These are phyloP conservation scores for Morone chrysops DNA, from an alignment of 2,113 vertebrate species.

Conservation along the genomic window DNA sequence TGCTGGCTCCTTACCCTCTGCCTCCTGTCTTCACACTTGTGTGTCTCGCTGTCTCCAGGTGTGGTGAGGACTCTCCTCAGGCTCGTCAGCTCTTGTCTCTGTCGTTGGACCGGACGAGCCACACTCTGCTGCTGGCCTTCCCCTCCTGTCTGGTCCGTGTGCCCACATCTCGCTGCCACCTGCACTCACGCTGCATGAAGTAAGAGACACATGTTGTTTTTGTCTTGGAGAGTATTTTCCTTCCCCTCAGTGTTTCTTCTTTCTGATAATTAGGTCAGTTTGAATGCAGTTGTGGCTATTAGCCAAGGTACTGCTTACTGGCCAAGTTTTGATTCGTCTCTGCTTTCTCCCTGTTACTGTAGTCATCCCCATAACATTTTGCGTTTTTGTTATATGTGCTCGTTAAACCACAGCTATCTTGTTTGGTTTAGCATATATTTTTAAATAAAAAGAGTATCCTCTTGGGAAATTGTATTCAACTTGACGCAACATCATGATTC, in stretches of 20 bases:
- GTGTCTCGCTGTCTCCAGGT: slow-evolving; percentile 81
- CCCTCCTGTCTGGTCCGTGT: slow-evolving; percentile 92
- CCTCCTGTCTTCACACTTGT: neutral
- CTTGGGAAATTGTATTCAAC: slow-evolving; percentile 17
- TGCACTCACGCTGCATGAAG: slow-evolving; percentile 95
- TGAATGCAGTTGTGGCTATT: slow-evolving; percentile 1
- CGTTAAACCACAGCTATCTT: slow-evolving; percentile 26
- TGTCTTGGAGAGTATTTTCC: neutral
- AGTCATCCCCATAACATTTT: neutral
- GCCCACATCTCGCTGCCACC: slow-evolving; percentile 93
- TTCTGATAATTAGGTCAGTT: slow-evolving; percentile 20
- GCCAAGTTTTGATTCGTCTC: slow-evolving; percentile 28
- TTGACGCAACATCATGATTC: slow-evolving; percentile 1
- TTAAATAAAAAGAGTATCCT: neutral
- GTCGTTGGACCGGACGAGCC: slow-evolving; percentile 89
- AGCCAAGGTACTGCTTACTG: slow-evolving; percentile 7
- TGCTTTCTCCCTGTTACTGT: neutral
- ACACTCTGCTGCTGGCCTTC: slow-evolving; percentile 91
- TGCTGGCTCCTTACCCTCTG: slow-evolving; percentile 17
- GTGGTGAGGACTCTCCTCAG: slow-evolving; percentile 84
- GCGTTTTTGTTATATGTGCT: slow-evolving; percentile 25
- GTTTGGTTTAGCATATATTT: slow-evolving; percentile 32
- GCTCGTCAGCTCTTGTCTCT: slow-evolving; percentile 90
- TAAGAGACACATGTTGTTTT: slow-evolving; percentile 73
- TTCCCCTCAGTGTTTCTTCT: neutral